Evolutionary conservation across 2,113 vertebrate species (phyloP), one percentile per base, ranked within the genome.

Genomic region (Aegotheles bennettii): DNA sequence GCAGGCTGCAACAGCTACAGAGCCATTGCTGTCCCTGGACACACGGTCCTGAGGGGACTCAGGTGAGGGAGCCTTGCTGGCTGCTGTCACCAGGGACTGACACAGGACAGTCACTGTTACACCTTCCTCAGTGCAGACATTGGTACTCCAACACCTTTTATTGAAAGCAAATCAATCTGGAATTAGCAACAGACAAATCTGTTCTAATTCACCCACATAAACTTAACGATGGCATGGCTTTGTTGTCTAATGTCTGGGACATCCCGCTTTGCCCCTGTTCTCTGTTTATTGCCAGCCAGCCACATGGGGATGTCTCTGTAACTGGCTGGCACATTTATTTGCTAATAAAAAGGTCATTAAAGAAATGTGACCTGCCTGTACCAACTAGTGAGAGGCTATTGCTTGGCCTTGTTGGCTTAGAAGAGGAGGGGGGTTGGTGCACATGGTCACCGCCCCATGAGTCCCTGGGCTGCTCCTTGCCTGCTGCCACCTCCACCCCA

Each of bases 401-500:
- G 60, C 47, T 64, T 26, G n/a, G 69, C 68, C 21, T 53, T 35
- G 13, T 53, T 38, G 13, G 9, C 20, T 59, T 31, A 16, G 16
- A 25, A 35, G n/a, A 29, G 35, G 45, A 26, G 5, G 40, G 35
- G 1, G 24, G 26, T 5, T n/a, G n/a, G n/a, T n/a, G n/a, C n/a
- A n/a, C n/a, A n/a, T 2, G 5, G 33, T 16, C 45, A 12, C n/a
- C 47, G 76, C 13, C 20, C 10, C 6, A 3, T 2, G 2, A 28
- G 36, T 29, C 38, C 60, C 23, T 47, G 9, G 57, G 26, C 51
- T 3, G 2, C 28, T 69, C 38, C 18, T 7, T 69, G 59, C 50
- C 50, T 45, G 26, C 48, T 45, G 0, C 35, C 0, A 0, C 42
- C 36, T 63, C 61, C 28, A 21, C 50, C 43, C 26, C 0, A 0